Evolutionary conservation across 2,888 invertebrate genomes (phyloP).

Genomic region (Rhagophthalmus giganteus): DNA sequence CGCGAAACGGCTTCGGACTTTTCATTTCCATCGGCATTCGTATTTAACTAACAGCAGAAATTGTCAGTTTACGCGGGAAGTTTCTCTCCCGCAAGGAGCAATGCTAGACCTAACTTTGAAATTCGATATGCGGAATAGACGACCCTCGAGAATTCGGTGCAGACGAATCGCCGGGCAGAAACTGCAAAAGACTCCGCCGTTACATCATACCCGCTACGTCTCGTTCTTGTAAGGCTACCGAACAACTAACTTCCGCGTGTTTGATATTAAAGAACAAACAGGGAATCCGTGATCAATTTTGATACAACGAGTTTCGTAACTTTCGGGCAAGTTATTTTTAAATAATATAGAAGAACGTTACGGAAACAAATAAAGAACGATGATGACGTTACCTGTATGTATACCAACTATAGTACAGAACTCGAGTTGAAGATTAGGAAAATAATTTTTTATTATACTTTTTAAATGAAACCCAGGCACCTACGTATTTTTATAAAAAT

Average conservation of each 20-base stretch:
- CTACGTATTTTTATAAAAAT: no score
- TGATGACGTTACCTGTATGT: no score
- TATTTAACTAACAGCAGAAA: constrained; percentile 5
- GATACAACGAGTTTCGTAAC: no score
- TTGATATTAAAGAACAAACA: neutral
- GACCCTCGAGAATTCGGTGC: neutral
- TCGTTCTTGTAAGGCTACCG: neutral
- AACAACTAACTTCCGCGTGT: neutral
- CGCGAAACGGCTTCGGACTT: constrained; percentile 18
- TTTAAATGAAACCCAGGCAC: no score
- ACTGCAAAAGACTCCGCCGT: neutral
- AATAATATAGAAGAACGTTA: no score
- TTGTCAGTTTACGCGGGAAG: constrained; percentile 1
- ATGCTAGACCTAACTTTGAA: neutral
- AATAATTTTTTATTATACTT: no score
- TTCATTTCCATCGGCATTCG: constrained; percentile 13
- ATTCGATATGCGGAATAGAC: neutral
- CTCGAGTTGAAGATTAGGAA: no score
- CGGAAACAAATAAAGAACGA: no score
- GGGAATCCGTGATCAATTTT: no score
- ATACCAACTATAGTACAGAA: no score
- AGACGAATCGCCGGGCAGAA: neutral
- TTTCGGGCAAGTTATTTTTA: no score
- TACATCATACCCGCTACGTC: neutral
- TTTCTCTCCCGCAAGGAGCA: constrained; percentile 1